A percentile compares a stretch with the other conserved stretches of the same genome.
phyloP scores from a whole-genome alignment of 2,113 vertebrate species.

The Cariama cristata region DNA sequence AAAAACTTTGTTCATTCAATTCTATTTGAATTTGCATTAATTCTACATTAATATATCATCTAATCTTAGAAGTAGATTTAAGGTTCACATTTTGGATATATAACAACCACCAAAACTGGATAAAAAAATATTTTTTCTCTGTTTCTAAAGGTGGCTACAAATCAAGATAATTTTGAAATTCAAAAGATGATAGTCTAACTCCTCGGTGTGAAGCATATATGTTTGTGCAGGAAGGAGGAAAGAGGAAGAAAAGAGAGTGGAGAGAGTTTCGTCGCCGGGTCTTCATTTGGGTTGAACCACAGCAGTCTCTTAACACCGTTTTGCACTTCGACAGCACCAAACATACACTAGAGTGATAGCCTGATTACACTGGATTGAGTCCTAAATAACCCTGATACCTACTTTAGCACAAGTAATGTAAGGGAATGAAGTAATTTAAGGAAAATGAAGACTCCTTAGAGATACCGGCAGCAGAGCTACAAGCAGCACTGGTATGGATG shows the following conservation, averaged over 20 bases:
- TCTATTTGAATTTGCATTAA: background rate
- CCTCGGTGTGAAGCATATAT: background rate
- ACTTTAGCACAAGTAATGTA: background rate
- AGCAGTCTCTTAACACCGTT: background rate
- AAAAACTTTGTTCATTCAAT: background rate
- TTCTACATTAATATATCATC: background rate
- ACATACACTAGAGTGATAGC: background rate
- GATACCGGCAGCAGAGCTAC: background rate
- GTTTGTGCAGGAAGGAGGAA: background rate
- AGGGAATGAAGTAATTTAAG: background rate
- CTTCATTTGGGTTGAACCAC: background rate
- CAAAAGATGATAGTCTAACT: background rate
- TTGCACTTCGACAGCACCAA: background rate
- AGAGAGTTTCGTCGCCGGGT: background rate
- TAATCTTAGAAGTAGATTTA: background rate
- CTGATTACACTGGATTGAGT: background rate
- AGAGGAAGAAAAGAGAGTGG: background rate
- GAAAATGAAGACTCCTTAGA: background rate
- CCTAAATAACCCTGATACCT: background rate
- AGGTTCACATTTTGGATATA: background rate
- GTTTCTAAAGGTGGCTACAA: background rate
- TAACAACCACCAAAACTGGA: background rate
- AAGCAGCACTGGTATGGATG: background rate
- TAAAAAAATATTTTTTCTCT: background rate
- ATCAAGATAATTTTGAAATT: background rate